Evolutionary conservation across 2,113 vertebrate species (phyloP), one percentile per base, ranked within the genome.

Genomic region (Aptenodytes patagonicus): DNA sequence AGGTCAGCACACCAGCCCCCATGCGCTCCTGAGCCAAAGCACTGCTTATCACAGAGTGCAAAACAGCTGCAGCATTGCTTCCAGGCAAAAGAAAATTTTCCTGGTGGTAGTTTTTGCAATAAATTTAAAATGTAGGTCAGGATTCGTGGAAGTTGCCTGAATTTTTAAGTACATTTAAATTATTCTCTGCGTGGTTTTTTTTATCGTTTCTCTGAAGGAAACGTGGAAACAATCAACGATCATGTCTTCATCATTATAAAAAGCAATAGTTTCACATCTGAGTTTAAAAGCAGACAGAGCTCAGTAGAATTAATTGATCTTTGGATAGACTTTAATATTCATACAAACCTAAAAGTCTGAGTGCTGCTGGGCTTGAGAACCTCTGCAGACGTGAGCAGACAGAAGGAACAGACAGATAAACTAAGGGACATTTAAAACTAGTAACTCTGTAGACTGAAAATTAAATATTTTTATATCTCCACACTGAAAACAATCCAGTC

Each of bases 41-140:
- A 4, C 1, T 17, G 0, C 49, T 65, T 20, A 16, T 2, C 68
- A 9, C 34, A 4, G 24, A 0, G 25, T 14, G 6, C 0, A 0
- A 17, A 58, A 29, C 44, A 29, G 24, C 69, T 51, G 60, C 51
- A 20, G 12, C 0, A 3, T n/a, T 38, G 20, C 62, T 86, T 76
- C 38, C 55, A 68, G 54, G 21, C n/a, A 42, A 16, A 81, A 55
- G 32, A 32, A 17, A n/a, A 47, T 24, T 22, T 26, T 34, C 83
- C 20, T 12, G 36, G 7, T 73, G 49, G 19, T 64, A 52, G 34
- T 14, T 81, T 55, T 11, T 40, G 40, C 61, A 38, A 8, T n/a
- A 46, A 20, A 57, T 83, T 65, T 34, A 26, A 57, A 73, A 78
- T 26, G 25, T 58, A 68, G 90, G 49, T 78, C 77, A 78, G 38